phyloP scores from a whole-genome alignment of 2,888 invertebrate genomes.

The Parochlus steinenii region DNA sequence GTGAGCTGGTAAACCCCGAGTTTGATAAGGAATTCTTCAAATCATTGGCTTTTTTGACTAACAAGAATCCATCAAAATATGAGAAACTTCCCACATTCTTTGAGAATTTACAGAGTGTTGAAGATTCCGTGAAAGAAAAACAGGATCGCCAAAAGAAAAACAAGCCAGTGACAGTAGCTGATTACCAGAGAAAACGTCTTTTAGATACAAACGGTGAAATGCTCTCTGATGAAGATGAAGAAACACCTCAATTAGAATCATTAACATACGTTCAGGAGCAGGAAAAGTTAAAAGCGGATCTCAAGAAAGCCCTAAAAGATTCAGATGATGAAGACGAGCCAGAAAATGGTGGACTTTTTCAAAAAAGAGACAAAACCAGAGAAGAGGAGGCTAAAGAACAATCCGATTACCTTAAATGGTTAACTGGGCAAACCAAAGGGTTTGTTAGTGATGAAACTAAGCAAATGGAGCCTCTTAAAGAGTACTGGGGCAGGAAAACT shows the following conservation, averaged over 20 bases:
- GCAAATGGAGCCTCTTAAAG: slow-evolving; percentile 56
- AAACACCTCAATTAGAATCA: slow-evolving; percentile 21
- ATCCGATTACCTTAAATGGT: slow-evolving; percentile 57
- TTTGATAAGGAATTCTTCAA: slow-evolving; percentile 74
- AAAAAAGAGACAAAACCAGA: slow-evolving; percentile 35
- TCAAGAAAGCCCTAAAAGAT: slow-evolving; percentile 35
- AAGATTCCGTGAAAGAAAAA: slow-evolving; percentile 13
- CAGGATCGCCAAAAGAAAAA: slow-evolving; percentile 27
- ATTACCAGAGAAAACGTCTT: slow-evolving; percentile 63
- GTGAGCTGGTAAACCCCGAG: slow-evolving; percentile 21
- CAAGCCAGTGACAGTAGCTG: slow-evolving; percentile 50
- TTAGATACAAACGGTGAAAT: slow-evolving; percentile 44
- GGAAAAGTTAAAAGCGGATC: slow-evolving; percentile 43
- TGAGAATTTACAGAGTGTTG: slow-evolving; percentile 26
- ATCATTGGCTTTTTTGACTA: slow-evolving; percentile 70
- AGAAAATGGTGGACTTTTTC: slow-evolving; percentile 36
- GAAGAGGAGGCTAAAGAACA: slow-evolving; percentile 35
- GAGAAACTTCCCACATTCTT: slow-evolving; percentile 59
- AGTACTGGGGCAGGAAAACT: slow-evolving; percentile 70
- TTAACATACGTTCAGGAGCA: slow-evolving; percentile 52
- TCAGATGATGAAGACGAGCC: slow-evolving; percentile 36
- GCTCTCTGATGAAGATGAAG: slow-evolving; percentile 31
- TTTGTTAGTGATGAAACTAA: slow-evolving; percentile 42
- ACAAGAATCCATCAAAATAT: slow-evolving; percentile 79
- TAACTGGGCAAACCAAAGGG: slow-evolving; percentile 52